Evolutionary conservation across 2,797 vertebrate species (phyloP), one percentile per base, ranked within the genome.

Genomic region (Falco peregrinus): DNA sequence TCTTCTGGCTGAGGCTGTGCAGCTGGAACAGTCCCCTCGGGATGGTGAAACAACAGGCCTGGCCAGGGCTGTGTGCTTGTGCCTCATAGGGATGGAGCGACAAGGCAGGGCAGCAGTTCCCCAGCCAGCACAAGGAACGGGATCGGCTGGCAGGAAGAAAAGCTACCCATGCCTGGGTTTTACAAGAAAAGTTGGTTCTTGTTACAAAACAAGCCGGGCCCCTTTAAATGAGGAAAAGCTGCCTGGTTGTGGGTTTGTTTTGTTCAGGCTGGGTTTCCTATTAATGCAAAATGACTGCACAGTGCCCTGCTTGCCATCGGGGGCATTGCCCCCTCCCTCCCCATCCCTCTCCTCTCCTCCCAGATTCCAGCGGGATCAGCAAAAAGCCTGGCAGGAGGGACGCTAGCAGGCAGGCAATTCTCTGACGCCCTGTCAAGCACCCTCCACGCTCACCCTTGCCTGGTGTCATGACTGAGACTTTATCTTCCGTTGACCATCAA

Each of bases 401-500:
- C 1, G 4, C 15, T 48, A 63, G 74, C 77, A 68, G 45, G 53
- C 57, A 31, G 47, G 69, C 10, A 4, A 28, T 91, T 89, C 67
- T 84, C 74, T 3, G 13, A 47, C 3, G 6, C 47, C 9, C 21
- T 33, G 48, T 5, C 0, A 11, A 89, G 31, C 48, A 68, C 54
- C 81, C 41, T 84, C 78, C 21, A 22, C 22, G 75, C 47, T 70
- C 51, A 75, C 47, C 53, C 48, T 86, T 53, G 39, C 70, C 74
- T 74, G 71, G 68, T 29, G 12, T 20, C 11, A 93, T 50, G 25
- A 83, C 89, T 96, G 95, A 87, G 84, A 56, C 65, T 95, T 97
- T 89, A 92, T 95, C 95, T 77, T 95, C 93, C 94, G 78, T 87
- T 97, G 95, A 97, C 92, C 95, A 97, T 96, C 6, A 0, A 89